These are phyloP conservation scores for Epinephelus cyanopodus DNA, from an alignment of 2,113 vertebrate species.

Conservation along the genomic window DNA sequence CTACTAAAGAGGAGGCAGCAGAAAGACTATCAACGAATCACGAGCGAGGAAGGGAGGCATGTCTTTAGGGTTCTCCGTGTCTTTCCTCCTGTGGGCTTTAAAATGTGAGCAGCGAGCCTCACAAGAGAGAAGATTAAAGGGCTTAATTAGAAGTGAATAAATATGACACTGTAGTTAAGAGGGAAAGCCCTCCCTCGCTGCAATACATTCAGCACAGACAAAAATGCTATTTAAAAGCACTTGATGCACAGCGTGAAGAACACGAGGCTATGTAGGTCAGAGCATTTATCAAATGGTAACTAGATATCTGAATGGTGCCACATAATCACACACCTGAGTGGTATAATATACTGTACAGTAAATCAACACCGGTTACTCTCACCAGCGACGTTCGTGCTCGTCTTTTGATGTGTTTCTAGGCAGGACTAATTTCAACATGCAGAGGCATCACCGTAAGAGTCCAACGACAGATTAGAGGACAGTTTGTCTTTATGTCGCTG, in stretches of 20 bases:
- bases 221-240: slow-evolving; percentile 39
- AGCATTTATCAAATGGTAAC: slow-evolving; percentile 22
- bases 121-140: slow-evolving; percentile 66
- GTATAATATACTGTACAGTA: background rate
- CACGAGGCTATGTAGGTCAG: slow-evolving; percentile 16
- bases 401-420: slow-evolving; percentile 2
- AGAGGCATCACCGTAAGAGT: background rate
- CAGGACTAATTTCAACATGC: slow-evolving; percentile 10
- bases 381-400: background rate
- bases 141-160: slow-evolving; percentile 82
- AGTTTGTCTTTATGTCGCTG: slow-evolving; percentile 1
- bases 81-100: slow-evolving; percentile 66
- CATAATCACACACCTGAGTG: slow-evolving; percentile 15
- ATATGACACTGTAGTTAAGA: slow-evolving; percentile 79
- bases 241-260: slow-evolving; percentile 20
- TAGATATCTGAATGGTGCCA: slow-evolving; percentile 17
- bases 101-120: slow-evolving; percentile 68
- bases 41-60: slow-evolving; percentile 3
- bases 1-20: slow-evolving; percentile 21
- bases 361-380: background rate
- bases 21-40: slow-evolving; percentile 9
- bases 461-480: background rate
- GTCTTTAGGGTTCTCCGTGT: slow-evolving; percentile 52
- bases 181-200: slow-evolving; percentile 40
- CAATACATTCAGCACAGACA: slow-evolving; percentile 37